Percentiles rank a stretch among this genome's conserved stretches.
phyloP scores from a whole-genome alignment of 2,113 vertebrate genomes.

The Sula dactylatra region DNA sequence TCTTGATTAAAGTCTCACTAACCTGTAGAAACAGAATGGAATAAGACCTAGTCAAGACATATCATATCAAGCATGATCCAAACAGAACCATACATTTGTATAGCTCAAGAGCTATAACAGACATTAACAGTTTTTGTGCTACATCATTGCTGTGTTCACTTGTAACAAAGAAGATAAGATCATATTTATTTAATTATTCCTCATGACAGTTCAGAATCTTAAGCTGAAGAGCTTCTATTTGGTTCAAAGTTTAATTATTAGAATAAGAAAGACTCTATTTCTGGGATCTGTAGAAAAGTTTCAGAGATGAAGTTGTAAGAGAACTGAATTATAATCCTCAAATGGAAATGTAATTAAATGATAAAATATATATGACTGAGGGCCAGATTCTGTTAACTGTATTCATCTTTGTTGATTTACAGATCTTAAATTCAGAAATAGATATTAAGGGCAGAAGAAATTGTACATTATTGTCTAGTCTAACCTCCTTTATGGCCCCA shows the following conservation, averaged over 20 bases:
- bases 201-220: not conserved
- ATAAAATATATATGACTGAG: not conserved
- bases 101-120: not conserved
- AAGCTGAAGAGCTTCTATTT: not conserved
- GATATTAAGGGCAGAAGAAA: not conserved
- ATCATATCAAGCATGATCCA: not conserved
- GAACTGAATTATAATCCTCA: not conserved
- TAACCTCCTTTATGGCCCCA: not conserved
- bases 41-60: conserved; percentile 32
- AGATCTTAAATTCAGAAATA: not conserved
- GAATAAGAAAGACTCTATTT: not conserved
- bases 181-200: not conserved
- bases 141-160: not conserved
- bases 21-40: conserved; percentile 52
- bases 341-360: conserved; percentile 5
- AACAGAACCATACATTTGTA: not conserved
- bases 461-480: not conserved
- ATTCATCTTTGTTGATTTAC: not conserved
- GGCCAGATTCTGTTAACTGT: not conserved
- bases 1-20: conserved; percentile 23
- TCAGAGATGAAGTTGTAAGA: not conserved
- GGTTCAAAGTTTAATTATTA: not conserved
- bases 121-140: not conserved
- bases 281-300: not conserved
- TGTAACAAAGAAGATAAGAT: not conserved